phyloP scores from a whole-genome alignment of 2,113 vertebrate species.

The Mesocricetus auratus region DNA sequence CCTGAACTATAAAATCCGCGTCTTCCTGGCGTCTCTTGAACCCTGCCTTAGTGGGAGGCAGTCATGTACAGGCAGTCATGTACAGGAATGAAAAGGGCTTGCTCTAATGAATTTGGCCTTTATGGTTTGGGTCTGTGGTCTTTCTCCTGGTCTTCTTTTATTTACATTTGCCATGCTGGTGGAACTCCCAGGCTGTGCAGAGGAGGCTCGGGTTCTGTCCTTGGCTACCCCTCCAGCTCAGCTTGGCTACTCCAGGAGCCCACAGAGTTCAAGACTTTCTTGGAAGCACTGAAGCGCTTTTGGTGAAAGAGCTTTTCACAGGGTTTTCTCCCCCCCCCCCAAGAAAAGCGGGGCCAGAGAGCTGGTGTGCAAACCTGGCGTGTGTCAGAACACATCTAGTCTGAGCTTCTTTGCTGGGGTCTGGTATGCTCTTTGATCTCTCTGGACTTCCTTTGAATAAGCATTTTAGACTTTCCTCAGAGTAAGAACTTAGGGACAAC shows the following conservation, averaged over 20 bases:
- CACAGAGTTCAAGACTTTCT: background rate
- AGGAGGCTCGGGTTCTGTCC: background rate
- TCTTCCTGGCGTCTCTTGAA: background rate
- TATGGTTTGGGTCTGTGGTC: background rate
- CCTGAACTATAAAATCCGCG: background rate
- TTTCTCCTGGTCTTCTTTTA: background rate
- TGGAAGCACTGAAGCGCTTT: background rate
- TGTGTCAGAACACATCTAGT: background rate
- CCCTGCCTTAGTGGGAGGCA: background rate
- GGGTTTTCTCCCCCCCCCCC: background rate
- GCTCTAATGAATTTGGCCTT: background rate
- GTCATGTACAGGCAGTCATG: background rate
- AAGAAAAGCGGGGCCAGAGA: background rate
- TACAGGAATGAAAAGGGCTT: background rate
- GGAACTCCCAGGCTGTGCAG: background rate
- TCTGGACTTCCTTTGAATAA: background rate
- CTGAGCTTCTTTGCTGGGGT: background rate
- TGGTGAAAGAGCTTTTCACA: background rate
- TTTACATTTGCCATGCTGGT: background rate
- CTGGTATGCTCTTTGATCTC: background rate
- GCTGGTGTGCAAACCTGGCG: background rate
- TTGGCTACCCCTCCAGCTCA: background rate
- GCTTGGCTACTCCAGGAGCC: background rate
- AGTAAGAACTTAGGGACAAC: background rate
- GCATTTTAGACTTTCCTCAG: constrained; percentile 18